Evolutionary conservation across 2,888 invertebrate species (phyloP).

Genomic region (Alsophila aescularia): DNA sequence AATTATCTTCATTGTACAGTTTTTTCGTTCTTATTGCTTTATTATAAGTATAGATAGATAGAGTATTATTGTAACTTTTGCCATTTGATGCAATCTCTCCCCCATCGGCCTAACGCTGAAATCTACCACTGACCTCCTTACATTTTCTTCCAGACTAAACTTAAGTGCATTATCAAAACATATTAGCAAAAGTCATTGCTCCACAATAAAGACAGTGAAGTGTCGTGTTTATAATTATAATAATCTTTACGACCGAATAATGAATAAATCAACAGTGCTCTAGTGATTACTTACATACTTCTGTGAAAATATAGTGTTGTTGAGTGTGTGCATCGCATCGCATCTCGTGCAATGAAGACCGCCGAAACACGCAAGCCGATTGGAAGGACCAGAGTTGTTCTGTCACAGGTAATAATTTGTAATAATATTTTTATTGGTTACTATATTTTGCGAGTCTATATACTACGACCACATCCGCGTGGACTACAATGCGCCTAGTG

Average conservation of each 20-base stretch:
- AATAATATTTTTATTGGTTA: neutral
- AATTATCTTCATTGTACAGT: too few species aligned
- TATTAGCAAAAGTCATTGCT: neutral
- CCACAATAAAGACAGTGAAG: constrained; percentile 4
- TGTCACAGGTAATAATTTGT: constrained; percentile 59
- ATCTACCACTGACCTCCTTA: too few species aligned
- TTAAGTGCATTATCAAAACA: neutral
- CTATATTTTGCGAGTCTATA: too few species aligned
- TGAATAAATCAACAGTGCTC: constrained; percentile 7
- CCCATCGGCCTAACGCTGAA: too few species aligned
- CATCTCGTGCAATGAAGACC: constrained; percentile 28
- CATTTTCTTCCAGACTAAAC: neutral
- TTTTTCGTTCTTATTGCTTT: too few species aligned
- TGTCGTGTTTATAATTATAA: neutral
- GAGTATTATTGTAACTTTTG: too few species aligned
- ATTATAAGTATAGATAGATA: too few species aligned
- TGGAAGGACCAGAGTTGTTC: constrained; percentile 46
- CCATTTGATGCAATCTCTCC: too few species aligned
- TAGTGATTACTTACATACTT: constrained; percentile 20
- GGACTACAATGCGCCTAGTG: too few species aligned
- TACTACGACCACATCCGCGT: too few species aligned
- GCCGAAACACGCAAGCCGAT: constrained; percentile 35
- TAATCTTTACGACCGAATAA: neutral
- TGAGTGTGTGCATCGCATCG: constrained; percentile 12
- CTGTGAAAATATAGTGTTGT: constrained; percentile 10